Conservation (phyloP, 2,888 invertebrate genomes). For the Autographa gamma region DNA sequence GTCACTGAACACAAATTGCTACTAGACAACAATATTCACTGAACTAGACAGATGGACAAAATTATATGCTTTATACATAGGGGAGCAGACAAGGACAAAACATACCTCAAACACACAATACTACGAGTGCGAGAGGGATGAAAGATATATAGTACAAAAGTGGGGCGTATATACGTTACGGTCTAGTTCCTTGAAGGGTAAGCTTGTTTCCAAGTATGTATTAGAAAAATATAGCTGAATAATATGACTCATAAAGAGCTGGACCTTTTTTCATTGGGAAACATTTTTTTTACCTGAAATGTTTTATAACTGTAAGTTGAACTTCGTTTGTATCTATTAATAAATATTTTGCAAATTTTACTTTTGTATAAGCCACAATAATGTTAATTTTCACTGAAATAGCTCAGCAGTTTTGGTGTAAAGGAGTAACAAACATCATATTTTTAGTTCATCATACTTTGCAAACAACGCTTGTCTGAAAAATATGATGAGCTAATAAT, state of each 20-base stretch:
- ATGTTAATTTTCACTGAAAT: too few species aligned
- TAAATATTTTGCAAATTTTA: too few species aligned
- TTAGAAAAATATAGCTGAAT: background rate
- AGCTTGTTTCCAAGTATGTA: conserved; percentile 3
- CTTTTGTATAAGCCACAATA: too few species aligned
- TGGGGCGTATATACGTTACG: conserved; percentile 44
- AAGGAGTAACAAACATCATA: too few species aligned
- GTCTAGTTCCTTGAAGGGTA: conserved; percentile 34
- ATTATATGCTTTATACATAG: conserved; percentile 57
- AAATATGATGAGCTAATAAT: too few species aligned
- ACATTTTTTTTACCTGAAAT: too few species aligned
- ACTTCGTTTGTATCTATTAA: too few species aligned
- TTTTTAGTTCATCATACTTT: too few species aligned
- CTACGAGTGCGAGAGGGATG: conserved; percentile 27
- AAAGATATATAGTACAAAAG: conserved; percentile 19
- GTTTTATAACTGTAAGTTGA: too few species aligned
- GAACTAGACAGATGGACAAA: conserved; percentile 70
- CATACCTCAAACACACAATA: background rate
- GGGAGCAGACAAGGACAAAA: conserved; percentile 34
- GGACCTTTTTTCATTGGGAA: too few species aligned
- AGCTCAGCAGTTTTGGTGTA: too few species aligned
- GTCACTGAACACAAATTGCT: conserved; percentile 70
- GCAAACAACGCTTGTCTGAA: too few species aligned
- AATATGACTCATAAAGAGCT: background rate
- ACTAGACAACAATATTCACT: conserved; percentile 68